These are phyloP conservation scores for Selenia dentaria DNA, from an alignment of 2,888 invertebrate genomes.

Conservation along the genomic window DNA sequence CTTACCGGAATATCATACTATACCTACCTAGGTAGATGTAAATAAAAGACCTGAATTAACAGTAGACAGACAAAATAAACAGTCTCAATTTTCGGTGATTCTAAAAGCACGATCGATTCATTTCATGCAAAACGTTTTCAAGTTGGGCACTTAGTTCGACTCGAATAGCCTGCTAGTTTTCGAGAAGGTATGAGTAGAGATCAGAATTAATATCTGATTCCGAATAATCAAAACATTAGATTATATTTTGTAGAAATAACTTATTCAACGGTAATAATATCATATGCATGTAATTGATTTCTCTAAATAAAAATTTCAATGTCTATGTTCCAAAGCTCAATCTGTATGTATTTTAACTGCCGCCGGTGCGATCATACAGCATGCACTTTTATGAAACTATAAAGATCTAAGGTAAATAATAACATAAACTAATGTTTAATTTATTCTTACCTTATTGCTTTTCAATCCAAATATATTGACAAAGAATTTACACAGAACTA, in stretches of 20 bases:
- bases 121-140: background rate
- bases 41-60: background rate
- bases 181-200: background rate
- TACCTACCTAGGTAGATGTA: no score
- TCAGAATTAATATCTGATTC: no score
- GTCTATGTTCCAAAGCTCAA: no score
- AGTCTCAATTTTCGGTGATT: no score
- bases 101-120: background rate
- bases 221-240: no score
- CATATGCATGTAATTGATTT: no score
- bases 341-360: conserved; percentile 13
- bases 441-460: conserved; percentile 66
- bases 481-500: conserved; percentile 73
- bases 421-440: conserved; percentile 70
- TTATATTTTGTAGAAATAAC: no score
- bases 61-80: no score
- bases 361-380: conserved; percentile 46
- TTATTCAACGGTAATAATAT: no score
- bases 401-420: conserved; percentile 38
- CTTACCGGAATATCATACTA: conserved; percentile 37
- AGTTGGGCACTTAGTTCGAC: conserved; percentile 4
- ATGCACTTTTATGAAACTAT: conserved; percentile 9
- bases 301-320: no score
- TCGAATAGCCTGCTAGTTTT: conserved; percentile 1
- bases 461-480: conserved; percentile 71